Conservation (phyloP, 1,140 invertebrate species). For the Battus philenor region DNA sequence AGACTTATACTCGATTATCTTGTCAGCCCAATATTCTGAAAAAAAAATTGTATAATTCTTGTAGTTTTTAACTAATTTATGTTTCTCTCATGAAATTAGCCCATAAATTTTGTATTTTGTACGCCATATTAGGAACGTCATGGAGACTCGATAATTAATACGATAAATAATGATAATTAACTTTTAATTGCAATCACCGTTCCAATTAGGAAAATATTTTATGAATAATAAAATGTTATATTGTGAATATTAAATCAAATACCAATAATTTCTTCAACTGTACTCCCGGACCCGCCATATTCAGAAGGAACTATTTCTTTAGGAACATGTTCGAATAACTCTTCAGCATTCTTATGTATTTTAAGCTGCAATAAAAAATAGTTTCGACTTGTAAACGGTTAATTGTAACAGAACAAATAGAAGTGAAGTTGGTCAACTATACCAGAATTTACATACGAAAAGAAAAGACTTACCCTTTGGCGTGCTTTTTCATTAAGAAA, state of each 20-base stretch:
- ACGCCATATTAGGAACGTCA: too few relatives aligned
- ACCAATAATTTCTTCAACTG: slow-evolving; percentile 44
- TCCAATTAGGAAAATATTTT: too few relatives aligned
- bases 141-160: too few relatives aligned
- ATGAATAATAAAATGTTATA: too few relatives aligned
- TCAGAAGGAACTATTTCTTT: slow-evolving; percentile 52
- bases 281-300: slow-evolving; percentile 49
- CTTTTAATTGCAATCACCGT: too few relatives aligned
- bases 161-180: too few relatives aligned
- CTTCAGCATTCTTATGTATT: slow-evolving; percentile 49
- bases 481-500: slow-evolving; percentile 55
- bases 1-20: slow-evolving; percentile 41
- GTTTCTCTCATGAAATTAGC: too few relatives aligned
- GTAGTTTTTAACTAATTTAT: too few relatives aligned
- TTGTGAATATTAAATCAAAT: slow-evolving; percentile 2
- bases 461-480: slow-evolving; percentile 42
- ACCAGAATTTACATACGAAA: background rate
- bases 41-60: too few relatives aligned
- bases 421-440: too few relatives aligned
- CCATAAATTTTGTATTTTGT: too few relatives aligned
- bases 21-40: slow-evolving; percentile 50
- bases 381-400: background rate
- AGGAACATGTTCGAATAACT: slow-evolving; percentile 42
- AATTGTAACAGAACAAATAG: too few relatives aligned
- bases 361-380: slow-evolving; percentile 38